Percentiles rank a stretch among this genome's conserved stretches.
phyloP scores from a whole-genome alignment of 2,113 vertebrate species.

The Hiodon alosoides region DNA sequence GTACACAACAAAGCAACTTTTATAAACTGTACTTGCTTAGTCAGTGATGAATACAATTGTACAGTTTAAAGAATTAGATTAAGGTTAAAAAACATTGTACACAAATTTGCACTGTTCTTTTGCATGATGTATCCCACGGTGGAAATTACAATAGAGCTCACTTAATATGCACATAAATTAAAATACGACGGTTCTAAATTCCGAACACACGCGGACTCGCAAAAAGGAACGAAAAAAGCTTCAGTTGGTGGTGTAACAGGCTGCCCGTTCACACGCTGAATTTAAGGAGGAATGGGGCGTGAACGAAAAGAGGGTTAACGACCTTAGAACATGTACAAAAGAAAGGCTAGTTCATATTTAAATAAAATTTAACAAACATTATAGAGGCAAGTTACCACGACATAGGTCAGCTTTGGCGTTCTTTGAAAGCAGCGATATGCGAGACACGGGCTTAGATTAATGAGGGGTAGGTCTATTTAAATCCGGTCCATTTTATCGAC shows the following conservation, averaged over 20 bases:
- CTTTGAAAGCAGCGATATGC: too few relatives aligned
- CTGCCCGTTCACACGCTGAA: slow-evolving; percentile 62
- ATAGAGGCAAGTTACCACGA: neutral
- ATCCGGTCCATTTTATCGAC: too few relatives aligned
- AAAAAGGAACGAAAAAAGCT: slow-evolving; percentile 43
- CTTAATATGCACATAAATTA: slow-evolving; percentile 80
- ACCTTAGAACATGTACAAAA: neutral
- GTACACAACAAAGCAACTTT: neutral
- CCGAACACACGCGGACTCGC: slow-evolving; percentile 59
- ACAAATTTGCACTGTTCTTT: slow-evolving; percentile 51
- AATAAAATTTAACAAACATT: neutral
- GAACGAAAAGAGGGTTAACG: slow-evolving; percentile 2
- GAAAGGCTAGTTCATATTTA: neutral
- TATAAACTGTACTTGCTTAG: neutral
- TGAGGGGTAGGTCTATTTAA: too few relatives aligned
- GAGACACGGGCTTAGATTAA: too few relatives aligned
- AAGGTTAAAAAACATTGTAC: slow-evolving; percentile 29
- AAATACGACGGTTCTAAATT: slow-evolving; percentile 60
- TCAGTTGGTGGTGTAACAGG: slow-evolving; percentile 47
- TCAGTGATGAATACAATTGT: slow-evolving; percentile 2
- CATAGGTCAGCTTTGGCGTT: too few relatives aligned
- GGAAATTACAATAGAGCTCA: slow-evolving; percentile 66
- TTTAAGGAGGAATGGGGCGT: slow-evolving; percentile 32
- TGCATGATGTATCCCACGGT: slow-evolving; percentile 71
- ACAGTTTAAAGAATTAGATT: slow-evolving; percentile 12